These are phyloP conservation scores for Neosilurus hyrtlii DNA, from an alignment of 2,797 vertebrate species.

Conservation along the genomic window DNA sequence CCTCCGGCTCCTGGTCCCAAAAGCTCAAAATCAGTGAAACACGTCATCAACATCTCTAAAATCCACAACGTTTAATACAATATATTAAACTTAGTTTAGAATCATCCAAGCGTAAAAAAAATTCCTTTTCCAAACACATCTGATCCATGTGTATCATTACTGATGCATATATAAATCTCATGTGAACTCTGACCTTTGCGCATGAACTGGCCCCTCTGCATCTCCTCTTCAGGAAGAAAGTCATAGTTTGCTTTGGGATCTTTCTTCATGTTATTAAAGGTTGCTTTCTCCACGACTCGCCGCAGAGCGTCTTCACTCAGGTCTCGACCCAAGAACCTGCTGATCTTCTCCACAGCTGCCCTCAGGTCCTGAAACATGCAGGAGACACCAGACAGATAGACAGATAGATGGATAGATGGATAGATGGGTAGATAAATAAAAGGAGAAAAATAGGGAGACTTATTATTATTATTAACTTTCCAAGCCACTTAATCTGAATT, in stretches of 20 bases:
- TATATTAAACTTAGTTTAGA: too few relatives aligned
- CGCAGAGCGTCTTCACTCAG: slow-evolving; percentile 52
- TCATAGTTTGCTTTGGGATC: slow-evolving; percentile 64
- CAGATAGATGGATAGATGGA: too few relatives aligned
- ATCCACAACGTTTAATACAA: too few relatives aligned
- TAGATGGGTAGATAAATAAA: too few relatives aligned
- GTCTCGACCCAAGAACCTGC: slow-evolving; percentile 58
- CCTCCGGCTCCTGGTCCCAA: not conserved
- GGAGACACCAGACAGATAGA: not conserved
- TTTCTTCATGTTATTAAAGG: slow-evolving; percentile 65
- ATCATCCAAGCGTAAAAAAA: not conserved
- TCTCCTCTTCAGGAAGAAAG: slow-evolving; percentile 41
- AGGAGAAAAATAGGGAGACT: too few relatives aligned
- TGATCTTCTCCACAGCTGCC: slow-evolving; percentile 60
- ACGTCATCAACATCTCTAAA: not conserved
- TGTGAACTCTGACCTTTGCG: slow-evolving; percentile 61
- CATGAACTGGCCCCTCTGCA: slow-evolving; percentile 58
- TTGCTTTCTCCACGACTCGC: slow-evolving; percentile 58
- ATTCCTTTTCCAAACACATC: not conserved
- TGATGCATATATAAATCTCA: not conserved
- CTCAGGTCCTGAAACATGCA: slow-evolving; percentile 58
- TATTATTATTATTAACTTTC: too few relatives aligned
- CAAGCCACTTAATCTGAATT: too few relatives aligned
- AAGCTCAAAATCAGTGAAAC: not conserved
- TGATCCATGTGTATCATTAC: not conserved